Evolutionary conservation across 2,113 vertebrate genomes (phyloP).

Genomic region (Catharus fuscescens): DNA sequence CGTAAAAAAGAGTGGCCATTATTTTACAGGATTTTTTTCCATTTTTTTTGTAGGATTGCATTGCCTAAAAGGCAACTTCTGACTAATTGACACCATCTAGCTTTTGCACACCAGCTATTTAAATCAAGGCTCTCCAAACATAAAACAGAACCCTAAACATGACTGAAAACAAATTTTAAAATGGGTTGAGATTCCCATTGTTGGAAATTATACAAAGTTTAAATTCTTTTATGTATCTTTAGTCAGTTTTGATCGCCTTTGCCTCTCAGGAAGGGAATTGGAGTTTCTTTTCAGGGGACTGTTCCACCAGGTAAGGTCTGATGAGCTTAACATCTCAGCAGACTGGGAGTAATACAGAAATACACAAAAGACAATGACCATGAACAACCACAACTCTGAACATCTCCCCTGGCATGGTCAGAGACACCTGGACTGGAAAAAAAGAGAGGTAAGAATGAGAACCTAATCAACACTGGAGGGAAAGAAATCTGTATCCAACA

Average conservation of each 20-base stretch:
- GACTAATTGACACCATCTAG: not conserved
- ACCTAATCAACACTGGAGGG: accelerated
- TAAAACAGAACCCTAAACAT: not conserved
- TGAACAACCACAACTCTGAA: not conserved
- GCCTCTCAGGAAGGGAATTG: not conserved
- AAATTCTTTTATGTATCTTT: not conserved
- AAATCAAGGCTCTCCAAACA: not conserved
- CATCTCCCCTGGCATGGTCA: not conserved
- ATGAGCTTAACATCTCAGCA: not conserved
- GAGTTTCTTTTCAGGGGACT: not conserved
- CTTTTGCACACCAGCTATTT: not conserved
- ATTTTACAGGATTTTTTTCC: not conserved
- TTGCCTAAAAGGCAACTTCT: not conserved
- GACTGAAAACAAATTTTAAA: not conserved
- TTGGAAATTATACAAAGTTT: not conserved
- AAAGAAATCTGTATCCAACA: accelerated
- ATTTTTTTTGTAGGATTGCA: not conserved
- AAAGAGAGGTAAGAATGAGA: not conserved
- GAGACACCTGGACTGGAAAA: not conserved
- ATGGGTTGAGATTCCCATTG: not conserved
- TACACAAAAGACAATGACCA: not conserved
- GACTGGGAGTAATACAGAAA: not conserved
- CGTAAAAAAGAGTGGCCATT: not conserved
- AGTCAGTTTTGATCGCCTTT: not conserved
- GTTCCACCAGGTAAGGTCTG: not conserved